phyloP scores from a whole-genome alignment of 2,797 vertebrate species.

The Leptoclinus maculatus region DNA sequence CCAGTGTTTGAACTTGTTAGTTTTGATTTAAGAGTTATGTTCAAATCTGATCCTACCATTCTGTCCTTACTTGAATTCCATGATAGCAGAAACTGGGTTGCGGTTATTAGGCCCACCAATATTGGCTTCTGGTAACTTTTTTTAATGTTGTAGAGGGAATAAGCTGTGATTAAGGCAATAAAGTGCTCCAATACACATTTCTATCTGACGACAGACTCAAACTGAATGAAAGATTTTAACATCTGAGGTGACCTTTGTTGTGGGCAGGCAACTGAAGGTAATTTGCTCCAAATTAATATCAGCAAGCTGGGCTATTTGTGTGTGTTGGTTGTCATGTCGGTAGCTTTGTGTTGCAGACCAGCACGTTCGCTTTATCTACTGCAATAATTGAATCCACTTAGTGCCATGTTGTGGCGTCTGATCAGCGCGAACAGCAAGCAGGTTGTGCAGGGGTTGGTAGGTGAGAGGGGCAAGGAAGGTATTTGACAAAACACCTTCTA shows the following conservation, averaged over 20 bases:
- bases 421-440: constrained; percentile 25
- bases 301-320: constrained; percentile 18
- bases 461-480: constrained; percentile 3
- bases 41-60: neutral
- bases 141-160: neutral
- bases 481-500: constrained; percentile 24
- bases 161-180: constrained; percentile 3
- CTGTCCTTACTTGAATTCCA: neutral
- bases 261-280: constrained; percentile 17
- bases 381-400: constrained; percentile 41
- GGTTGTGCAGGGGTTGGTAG: constrained; percentile 12
- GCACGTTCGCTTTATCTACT: constrained; percentile 4
- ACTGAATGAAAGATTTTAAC: constrained; percentile 20
- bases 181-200: neutral
- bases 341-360: constrained; percentile 15
- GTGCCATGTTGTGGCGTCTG: constrained; percentile 21
- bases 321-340: constrained; percentile 17
- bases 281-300: constrained; percentile 18
- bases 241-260: constrained; percentile 31
- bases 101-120: neutral
- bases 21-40: neutral
- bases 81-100: neutral
- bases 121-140: neutral
- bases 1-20: neutral
- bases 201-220: neutral